Evolutionary conservation across 2,113 vertebrate species (phyloP).

Genomic region (Lophius piscatorius): DNA sequence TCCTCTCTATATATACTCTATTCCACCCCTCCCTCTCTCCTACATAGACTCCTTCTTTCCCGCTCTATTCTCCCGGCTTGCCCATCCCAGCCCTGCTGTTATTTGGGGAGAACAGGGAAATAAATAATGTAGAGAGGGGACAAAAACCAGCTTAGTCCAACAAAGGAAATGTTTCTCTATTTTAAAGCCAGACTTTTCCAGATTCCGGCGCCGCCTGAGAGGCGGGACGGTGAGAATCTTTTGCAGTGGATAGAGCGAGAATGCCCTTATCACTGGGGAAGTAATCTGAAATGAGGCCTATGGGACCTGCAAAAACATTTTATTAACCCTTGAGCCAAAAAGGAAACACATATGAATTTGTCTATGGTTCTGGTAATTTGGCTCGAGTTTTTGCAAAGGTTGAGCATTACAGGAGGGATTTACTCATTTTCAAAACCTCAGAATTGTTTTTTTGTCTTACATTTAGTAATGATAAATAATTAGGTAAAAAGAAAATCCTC

Average conservation of each 20-base stretch:
- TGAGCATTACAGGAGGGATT: no score
- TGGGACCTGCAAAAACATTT: conserved; percentile 15
- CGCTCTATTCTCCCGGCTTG: conserved; percentile 4
- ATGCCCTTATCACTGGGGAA: conserved; percentile 44
- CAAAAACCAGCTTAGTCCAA: conserved; percentile 65
- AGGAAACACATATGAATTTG: no score
- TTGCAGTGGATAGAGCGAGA: conserved; percentile 21
- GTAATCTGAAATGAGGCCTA: conserved; percentile 41
- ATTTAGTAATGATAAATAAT: no score
- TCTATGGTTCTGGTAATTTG: no score
- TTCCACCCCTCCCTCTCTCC: conserved; percentile 17
- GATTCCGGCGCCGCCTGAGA: conserved; percentile 29
- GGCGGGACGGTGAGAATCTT: conserved; percentile 20
- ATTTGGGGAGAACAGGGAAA: conserved; percentile 73
- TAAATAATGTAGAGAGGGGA: conserved; percentile 69
- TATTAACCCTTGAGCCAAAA: no score
- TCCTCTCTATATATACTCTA: conserved; percentile 38
- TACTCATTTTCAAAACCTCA: no score
- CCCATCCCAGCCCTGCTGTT: conserved; percentile 49
- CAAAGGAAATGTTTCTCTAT: conserved; percentile 67
- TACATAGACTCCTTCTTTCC: conserved; percentile 12
- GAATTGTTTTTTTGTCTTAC: no score
- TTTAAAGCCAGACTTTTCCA: conserved; percentile 65
- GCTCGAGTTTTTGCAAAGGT: no score
- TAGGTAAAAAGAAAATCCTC: no score